A percentile compares a stretch with the other conserved stretches of the same genome.
phyloP scores from a whole-genome alignment of 2,113 vertebrate genomes.

The Polypterus senegalus region DNA sequence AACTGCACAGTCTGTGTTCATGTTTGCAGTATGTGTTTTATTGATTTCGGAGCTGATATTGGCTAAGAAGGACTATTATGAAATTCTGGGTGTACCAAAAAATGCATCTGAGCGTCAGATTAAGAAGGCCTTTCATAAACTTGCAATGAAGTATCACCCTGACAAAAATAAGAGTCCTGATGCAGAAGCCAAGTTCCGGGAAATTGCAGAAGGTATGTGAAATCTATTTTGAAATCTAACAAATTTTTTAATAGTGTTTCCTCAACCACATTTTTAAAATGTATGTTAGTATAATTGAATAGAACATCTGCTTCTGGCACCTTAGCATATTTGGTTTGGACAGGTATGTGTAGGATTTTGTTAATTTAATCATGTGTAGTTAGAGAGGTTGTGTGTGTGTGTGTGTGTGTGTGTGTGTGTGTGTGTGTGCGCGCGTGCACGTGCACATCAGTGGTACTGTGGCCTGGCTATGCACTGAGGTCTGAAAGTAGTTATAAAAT shows the following conservation, averaged over 20 bases:
- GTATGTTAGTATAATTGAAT: background rate
- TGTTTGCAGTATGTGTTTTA: constrained; percentile 75
- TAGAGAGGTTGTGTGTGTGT: no score
- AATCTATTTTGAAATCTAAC: background rate
- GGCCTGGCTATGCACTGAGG: no score
- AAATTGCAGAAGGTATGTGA: constrained; percentile 82
- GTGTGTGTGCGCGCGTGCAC: no score
- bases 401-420: no score
- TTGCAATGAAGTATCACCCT: constrained; percentile 90
- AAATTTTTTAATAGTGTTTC: background rate
- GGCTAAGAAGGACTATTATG: constrained; percentile 83
- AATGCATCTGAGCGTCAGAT: constrained; percentile 84
- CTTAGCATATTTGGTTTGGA: no score
- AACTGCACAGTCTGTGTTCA: constrained; percentile 63
- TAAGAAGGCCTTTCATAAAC: constrained; percentile 90
- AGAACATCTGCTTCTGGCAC: background rate
- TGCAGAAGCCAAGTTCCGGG: constrained; percentile 83
- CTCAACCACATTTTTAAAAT: background rate
- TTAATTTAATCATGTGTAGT: no score
- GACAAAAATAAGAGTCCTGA: constrained; percentile 89
- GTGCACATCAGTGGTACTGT: no score
- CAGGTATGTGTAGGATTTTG: no score
- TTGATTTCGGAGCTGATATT: constrained; percentile 88
- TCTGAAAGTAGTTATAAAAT: no score
- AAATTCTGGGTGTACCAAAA: constrained; percentile 80